Evolutionary conservation across 2,113 vertebrate genomes (phyloP).

Genomic region (Colaptes auratus): DNA sequence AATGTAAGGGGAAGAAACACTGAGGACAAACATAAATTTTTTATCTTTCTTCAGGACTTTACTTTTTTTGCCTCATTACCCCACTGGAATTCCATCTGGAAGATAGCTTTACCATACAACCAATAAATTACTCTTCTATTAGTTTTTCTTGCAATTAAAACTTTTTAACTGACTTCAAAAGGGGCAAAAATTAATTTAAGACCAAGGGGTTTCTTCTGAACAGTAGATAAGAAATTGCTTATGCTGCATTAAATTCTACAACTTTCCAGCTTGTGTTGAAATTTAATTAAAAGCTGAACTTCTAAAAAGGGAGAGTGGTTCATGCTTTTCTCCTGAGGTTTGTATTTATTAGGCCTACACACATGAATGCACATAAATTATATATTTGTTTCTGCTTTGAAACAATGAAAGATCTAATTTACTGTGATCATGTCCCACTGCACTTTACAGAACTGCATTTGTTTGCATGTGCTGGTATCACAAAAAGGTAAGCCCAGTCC

Average conservation of each 20-base stretch:
- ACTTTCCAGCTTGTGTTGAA: not conserved
- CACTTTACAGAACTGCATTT: not conserved
- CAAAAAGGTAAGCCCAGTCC: not conserved
- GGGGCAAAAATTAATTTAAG: not conserved
- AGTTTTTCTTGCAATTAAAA: slow-evolving; percentile 8
- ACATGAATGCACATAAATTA: not conserved
- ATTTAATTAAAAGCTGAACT: slow-evolving; percentile 10
- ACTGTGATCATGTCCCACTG: not conserved
- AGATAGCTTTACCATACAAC: not conserved
- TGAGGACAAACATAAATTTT: not conserved
- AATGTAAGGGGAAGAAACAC: not conserved
- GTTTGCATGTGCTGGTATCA: not conserved
- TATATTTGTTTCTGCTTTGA: not conserved
- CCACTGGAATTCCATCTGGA: not conserved
- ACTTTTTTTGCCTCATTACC: not conserved
- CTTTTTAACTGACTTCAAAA: not conserved
- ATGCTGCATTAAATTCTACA: not conserved
- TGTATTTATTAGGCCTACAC: not conserved
- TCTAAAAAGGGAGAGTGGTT: not conserved
- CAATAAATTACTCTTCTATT: not conserved
- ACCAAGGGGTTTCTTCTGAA: not conserved
- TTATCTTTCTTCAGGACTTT: not conserved
- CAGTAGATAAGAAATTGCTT: not conserved
- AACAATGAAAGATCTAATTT: not conserved
- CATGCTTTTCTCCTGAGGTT: not conserved